Evolutionary conservation across 2,113 vertebrate species (phyloP).

Genomic region (Prochilodus magdalenae): DNA sequence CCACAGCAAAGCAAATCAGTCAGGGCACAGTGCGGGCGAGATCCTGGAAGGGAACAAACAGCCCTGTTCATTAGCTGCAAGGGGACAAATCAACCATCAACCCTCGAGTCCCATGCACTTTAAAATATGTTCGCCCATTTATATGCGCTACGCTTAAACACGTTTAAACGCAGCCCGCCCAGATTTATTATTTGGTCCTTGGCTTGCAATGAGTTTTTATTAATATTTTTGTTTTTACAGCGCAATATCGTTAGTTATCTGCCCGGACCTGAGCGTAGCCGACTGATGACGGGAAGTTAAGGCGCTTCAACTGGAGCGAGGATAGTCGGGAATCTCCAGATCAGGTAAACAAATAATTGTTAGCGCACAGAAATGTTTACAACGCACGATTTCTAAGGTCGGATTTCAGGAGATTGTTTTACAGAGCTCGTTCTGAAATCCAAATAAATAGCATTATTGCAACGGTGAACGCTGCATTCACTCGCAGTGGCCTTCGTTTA

Average conservation of each 20-base stretch:
- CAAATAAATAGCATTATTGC: not conserved
- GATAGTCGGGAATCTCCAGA: conserved; percentile 81
- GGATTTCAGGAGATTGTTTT: not conserved
- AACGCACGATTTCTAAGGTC: conserved; percentile 34
- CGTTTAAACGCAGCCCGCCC: not conserved
- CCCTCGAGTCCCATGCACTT: too few species aligned
- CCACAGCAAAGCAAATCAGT: conserved; percentile 19
- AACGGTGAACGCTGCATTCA: conserved; percentile 13
- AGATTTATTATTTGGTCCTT: not conserved
- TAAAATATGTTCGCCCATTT: too few species aligned
- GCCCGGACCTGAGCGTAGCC: conserved; percentile 40
- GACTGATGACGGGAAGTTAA: conserved; percentile 77
- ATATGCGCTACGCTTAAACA: not conserved
- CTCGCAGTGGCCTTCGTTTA: conserved; percentile 71
- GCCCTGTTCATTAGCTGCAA: not conserved
- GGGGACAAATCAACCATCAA: not conserved
- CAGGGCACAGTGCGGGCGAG: conserved; percentile 20
- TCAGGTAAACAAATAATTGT: conserved; percentile 81
- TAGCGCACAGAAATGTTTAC: conserved; percentile 62
- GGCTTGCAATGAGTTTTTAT: not conserved
- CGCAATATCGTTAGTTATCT: conserved; percentile 1
- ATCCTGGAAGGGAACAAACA: conserved; percentile 50
- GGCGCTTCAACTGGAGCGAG: conserved; percentile 78
- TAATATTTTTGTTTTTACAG: not conserved
- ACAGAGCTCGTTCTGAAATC: not conserved